phyloP scores from a whole-genome alignment of 2,113 vertebrate genomes.

The Grus americana region DNA sequence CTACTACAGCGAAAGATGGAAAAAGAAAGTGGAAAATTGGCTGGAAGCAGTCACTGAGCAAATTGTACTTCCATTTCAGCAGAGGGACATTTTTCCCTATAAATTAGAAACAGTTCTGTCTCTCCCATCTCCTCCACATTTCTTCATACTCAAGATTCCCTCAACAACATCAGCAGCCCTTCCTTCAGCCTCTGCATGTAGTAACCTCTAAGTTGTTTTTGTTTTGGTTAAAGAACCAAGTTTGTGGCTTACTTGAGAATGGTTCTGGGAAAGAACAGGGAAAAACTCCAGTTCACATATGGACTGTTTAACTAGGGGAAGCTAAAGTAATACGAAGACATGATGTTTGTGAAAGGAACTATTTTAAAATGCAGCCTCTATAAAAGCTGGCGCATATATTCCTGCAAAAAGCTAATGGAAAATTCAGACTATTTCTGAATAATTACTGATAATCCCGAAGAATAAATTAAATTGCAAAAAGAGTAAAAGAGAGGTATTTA shows the following conservation, averaged over 20 bases:
- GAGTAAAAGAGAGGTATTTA: neutral
- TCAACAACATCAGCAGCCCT: neutral
- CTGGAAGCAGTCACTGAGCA: neutral
- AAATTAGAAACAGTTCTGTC: neutral
- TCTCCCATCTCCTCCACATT: neutral
- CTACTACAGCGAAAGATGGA: neutral
- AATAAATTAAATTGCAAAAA: neutral
- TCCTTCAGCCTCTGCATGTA: neutral
- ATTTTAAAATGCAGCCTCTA: neutral
- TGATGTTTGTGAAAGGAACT: neutral
- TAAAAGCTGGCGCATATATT: neutral
- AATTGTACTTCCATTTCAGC: neutral
- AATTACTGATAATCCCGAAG: neutral
- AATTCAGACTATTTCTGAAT: neutral
- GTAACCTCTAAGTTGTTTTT: neutral
- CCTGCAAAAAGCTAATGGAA: neutral
- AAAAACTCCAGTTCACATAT: neutral
- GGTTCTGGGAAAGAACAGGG: neutral
- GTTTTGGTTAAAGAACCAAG: neutral
- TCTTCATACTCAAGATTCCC: neutral
- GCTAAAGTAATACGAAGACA: neutral
- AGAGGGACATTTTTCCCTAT: neutral
- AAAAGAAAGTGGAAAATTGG: neutral
- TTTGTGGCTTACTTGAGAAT: neutral
- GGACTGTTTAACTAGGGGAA: neutral